Evolutionary conservation across 2,797 vertebrate species (phyloP).

Genomic region (Pangasius mekongensis): DNA sequence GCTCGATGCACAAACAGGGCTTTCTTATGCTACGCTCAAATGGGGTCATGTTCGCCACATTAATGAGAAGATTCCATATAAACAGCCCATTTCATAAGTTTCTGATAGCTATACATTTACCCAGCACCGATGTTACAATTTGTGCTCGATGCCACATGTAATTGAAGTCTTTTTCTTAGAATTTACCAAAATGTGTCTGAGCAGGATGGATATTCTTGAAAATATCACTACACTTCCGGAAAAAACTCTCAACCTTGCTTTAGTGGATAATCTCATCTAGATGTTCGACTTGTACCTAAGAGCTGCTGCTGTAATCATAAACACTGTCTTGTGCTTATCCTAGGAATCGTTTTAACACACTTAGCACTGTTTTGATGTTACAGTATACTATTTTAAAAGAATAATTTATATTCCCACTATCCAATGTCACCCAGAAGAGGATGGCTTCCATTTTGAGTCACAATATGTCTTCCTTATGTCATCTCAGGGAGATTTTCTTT

Average conservation of each 20-base stretch:
- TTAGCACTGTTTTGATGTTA: background rate
- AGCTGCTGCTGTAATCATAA: background rate
- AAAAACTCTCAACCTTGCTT: background rate
- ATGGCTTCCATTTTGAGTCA: background rate
- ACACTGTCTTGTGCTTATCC: background rate
- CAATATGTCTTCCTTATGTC: background rate
- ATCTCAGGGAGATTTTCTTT: background rate
- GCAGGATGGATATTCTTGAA: background rate
- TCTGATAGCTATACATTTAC: background rate
- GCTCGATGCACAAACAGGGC: constrained; percentile 25
- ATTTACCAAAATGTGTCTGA: background rate
- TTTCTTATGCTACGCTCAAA: background rate
- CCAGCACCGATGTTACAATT: background rate
- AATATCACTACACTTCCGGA: background rate
- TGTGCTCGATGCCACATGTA: background rate
- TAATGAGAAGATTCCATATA: background rate
- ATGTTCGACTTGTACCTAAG: background rate
- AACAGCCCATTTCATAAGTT: background rate
- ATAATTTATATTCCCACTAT: background rate
- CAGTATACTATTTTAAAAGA: background rate
- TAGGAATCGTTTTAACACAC: background rate
- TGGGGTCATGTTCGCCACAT: background rate
- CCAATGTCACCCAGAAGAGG: background rate
- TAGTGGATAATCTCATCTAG: background rate
- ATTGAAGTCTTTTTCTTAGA: background rate